Base-by-base conservation (phyloP, 2,888 invertebrate species). In the Sminthurides aquaticus region DNA sequence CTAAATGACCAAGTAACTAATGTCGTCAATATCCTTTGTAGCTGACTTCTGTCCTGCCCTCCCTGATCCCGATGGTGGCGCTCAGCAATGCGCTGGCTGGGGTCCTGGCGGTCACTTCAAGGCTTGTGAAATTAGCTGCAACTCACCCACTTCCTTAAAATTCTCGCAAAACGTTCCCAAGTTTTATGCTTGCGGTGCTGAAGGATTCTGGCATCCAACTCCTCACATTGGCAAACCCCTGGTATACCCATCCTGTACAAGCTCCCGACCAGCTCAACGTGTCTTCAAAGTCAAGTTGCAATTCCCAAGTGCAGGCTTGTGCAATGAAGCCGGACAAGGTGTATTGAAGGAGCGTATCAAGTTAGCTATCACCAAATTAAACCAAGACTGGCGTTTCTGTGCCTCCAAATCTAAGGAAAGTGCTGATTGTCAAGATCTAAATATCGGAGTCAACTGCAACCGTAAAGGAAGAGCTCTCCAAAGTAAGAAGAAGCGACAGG, bases 141-240 rank as follows among this genome's bases (percentile, higher is more conserved):
- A 91, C 73, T 80, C 85, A 65, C 24, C 59, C 20, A 69, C 72
- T 26, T 91, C 91, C n/a, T 81, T 92, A 3, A 83, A 89, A 72
- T 98, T 98, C 82, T 93, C 95, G 0, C 90, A 92, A 77, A 86
- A 87, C 64, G 90, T 95, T n/a, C 95, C 97, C 1, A 89, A 91
- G 73, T 97, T 97, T 83, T 98, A 95, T 79, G 93, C 93, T 1
- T 98, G 98, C 77, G 96, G 95, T n/a, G 91, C 90, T 62, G 96
- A 97, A 85, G 98, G 97, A 49, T 91, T 93, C 80, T 98, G 97
- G 98, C 84, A 94, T 74, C 96, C 96, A 60, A 91, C 91, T 0
- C 82, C 81, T 48, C 87, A 91, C 76, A 90, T 91, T 8, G 84
- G 83, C 57, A 81, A 89, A 75, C 90, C 91, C 29, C 81, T 93